phyloP scores from a whole-genome alignment of 2,113 vertebrate genomes.

The Ariopsis seemanni region DNA sequence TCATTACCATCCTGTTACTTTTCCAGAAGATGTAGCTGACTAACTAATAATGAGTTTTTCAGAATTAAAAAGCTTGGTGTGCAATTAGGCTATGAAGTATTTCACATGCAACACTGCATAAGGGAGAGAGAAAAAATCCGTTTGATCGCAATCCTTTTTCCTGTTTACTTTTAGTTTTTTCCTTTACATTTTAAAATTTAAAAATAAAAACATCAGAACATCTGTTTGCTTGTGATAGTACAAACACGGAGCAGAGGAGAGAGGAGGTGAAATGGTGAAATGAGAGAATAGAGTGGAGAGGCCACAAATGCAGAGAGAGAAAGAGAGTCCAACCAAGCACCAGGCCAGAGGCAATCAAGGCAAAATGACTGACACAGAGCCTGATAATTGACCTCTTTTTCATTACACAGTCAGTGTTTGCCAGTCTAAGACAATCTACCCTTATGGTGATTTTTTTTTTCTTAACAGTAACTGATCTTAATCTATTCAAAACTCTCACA shows the following conservation, averaged over 20 bases:
- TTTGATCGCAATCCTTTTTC: not conserved
- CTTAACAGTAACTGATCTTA: not conserved
- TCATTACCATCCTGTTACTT: not conserved
- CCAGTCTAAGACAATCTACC: not conserved
- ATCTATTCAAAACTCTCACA: not conserved
- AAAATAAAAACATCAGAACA: not conserved
- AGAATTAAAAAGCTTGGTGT: conserved; percentile 1
- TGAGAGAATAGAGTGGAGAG: not conserved
- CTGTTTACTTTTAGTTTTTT: not conserved
- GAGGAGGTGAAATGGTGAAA: not conserved
- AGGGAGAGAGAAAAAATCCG: not conserved
- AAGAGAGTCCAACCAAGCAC: not conserved
- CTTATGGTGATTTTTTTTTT: not conserved
- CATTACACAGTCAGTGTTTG: not conserved
- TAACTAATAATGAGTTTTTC: not conserved
- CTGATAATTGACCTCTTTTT: not conserved
- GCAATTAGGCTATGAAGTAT: not conserved
- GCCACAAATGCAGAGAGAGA: not conserved
- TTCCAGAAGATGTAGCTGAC: not conserved
- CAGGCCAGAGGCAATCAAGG: not conserved
- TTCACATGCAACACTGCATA: not conserved
- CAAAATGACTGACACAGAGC: not conserved
- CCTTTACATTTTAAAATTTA: not conserved
- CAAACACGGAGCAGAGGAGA: not conserved
- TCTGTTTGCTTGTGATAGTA: not conserved